phyloP scores from a whole-genome alignment of 2,113 vertebrate species.

The Phodopus roborovskii region DNA sequence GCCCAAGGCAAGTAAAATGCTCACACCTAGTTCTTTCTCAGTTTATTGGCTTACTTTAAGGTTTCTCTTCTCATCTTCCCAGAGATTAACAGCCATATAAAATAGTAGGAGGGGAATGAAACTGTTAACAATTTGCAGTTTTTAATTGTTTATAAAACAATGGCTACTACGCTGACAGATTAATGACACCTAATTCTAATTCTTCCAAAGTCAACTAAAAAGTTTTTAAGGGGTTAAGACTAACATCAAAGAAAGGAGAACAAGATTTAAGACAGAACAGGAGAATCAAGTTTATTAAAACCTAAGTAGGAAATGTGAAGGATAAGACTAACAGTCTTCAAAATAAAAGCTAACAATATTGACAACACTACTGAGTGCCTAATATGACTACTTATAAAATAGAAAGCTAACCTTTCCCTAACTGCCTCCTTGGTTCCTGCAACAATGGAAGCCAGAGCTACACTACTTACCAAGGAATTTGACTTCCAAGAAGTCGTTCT shows the following conservation, averaged over 20 bases:
- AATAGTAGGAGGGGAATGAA: not conserved
- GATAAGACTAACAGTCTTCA: not conserved
- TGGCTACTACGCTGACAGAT: not conserved
- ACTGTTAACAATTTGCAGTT: not conserved
- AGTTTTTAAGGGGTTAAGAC: not conserved
- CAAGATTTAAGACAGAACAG: not conserved
- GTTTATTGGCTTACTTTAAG: not conserved
- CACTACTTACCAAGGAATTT: not conserved
- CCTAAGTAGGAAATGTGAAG: not conserved
- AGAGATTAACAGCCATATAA: not conserved
- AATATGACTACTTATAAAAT: not conserved
- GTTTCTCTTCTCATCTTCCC: not conserved
- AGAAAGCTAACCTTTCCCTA: not conserved
- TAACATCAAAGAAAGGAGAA: not conserved
- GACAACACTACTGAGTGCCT: not conserved
- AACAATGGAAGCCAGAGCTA: not conserved
- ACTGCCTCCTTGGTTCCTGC: not conserved
- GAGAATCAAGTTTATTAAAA: not conserved
- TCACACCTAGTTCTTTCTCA: not conserved
- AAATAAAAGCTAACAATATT: not conserved
- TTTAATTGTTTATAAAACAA: constrained; percentile 15
- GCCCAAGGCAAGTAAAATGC: not conserved
- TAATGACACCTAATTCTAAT: constrained; percentile 2
- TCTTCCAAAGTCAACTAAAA: constrained; percentile 26
- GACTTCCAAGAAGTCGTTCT: not conserved